Evolutionary conservation across 53 echinoderm and acorn worm species (phyloP), one percentile per base, ranked within the genome.

Genomic region (Mesocentrotus franciscanus): DNA sequence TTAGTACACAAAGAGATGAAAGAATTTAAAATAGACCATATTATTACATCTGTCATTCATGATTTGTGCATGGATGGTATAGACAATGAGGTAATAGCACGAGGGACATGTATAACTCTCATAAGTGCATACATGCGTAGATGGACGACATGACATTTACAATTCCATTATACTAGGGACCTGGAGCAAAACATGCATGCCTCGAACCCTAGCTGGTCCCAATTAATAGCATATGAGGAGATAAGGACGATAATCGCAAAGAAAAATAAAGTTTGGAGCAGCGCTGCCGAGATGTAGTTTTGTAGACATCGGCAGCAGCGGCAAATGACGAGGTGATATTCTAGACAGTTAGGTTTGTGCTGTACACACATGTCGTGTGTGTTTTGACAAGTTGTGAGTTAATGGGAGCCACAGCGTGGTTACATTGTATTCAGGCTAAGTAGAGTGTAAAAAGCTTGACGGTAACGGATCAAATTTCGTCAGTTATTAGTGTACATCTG

Each of bases 341-440:
- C 18, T n/a, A 90, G n/a, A 90, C 29, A 17, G 13, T 60, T 12
- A 12, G 59, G 59, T 90, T 60, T 90, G 90, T 60, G 61, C 61
- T 90, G 90, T 59, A 60, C 92, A 68, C 92, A 92, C 66, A 90
- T 92, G 92, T 92, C 35, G 17, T 68, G 92, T 92, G 78, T 93
- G 78, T 93, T 75, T 93, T 72, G 93, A 93, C 78, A 93, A 93
- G 93, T 56, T 33, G 76, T 26, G 42, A 93, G 93, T 78, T 93
- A 93, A 93, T 93, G 93, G 89, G 74, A 49, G 62, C 59, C 56
- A 66, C 60, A 6, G 58, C 27, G 93, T 56, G 36, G 74, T n/a
- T 61, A 92, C 66, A 92, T 92, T 66, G 93, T 93, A 93, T 75
- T 93, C 26, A 12, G 93, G 56, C 74, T 93, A 93, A 93, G 76